A percentile compares a stretch with the other conserved stretches of the same genome.
Evolutionary conservation across 2,797 vertebrate genomes (phyloP).

Genomic region (Anguilla pacifica): DNA sequence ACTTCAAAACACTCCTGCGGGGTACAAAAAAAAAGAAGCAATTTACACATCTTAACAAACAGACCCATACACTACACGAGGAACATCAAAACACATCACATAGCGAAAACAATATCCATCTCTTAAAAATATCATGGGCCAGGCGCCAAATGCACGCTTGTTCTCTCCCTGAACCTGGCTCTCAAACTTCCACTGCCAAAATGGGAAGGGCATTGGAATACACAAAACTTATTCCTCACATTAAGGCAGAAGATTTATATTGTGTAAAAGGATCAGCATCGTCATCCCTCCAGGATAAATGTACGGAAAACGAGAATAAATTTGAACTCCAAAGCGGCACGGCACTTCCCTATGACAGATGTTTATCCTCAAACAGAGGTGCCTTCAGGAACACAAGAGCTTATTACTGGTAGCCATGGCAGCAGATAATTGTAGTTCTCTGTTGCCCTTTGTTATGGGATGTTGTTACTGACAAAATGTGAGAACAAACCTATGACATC

Average conservation of each 20-base stretch:
- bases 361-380: neutral
- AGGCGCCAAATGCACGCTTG: neutral
- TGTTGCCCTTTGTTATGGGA: neutral
- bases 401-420: constrained; percentile 6
- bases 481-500: neutral
- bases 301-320: neutral
- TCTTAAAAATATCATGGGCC: constrained; percentile 24
- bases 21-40: neutral
- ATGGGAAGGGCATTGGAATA: neutral
- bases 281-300: neutral
- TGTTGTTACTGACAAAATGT: neutral
- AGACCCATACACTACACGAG: constrained; percentile 21
- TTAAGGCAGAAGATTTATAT: neutral
- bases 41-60: constrained; percentile 24
- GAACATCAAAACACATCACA: constrained; percentile 32
- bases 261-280: neutral
- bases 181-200: neutral
- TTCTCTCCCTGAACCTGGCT: neutral
- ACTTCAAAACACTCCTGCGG: neutral
- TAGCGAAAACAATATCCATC: constrained; percentile 29
- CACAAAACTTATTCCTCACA: neutral
- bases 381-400: neutral
- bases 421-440: neutral
- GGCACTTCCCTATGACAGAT: neutral
- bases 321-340: neutral